Conservation (phyloP, 2,888 invertebrate genomes). For the Opisthograptis luteolata region DNA sequence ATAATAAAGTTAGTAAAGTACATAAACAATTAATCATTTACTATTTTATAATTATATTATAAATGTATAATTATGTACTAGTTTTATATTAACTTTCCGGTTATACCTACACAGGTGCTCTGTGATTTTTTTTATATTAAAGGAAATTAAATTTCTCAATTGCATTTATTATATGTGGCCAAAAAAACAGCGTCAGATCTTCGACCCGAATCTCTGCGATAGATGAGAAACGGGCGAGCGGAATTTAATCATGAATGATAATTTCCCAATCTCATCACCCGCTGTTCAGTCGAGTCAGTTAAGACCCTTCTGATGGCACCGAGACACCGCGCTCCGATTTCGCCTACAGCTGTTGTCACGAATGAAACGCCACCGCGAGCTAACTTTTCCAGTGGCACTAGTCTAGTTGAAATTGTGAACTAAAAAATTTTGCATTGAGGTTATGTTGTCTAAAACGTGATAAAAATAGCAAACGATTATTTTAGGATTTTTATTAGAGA, state of each 20-base stretch:
- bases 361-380: constrained; percentile 21
- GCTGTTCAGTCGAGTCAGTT: constrained; percentile 83
- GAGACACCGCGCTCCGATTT: background rate
- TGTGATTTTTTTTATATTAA: no score
- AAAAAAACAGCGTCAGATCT: constrained; percentile 69
- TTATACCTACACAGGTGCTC: no score
- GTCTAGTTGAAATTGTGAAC: constrained; percentile 21
- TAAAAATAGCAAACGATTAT: no score
- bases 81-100: no score
- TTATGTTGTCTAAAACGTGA: no score
- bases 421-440: background rate
- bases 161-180: constrained; percentile 47
- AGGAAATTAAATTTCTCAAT: no score
- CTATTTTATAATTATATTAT: no score
- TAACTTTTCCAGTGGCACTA: constrained; percentile 29
- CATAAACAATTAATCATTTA: no score
- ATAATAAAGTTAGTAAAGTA: no score
- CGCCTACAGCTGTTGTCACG: background rate
- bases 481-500: no score
- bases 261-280: constrained; percentile 72
- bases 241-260: constrained; percentile 62
- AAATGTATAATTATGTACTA: no score
- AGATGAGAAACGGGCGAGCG: constrained; percentile 65
- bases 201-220: constrained; percentile 66
- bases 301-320: constrained; percentile 68